A percentile compares a stretch with the other conserved stretches of the same genome.
These are phyloP conservation scores for Budorcas taxicolor DNA, from an alignment of 2,113 vertebrate genomes.

Conservation along the genomic window DNA sequence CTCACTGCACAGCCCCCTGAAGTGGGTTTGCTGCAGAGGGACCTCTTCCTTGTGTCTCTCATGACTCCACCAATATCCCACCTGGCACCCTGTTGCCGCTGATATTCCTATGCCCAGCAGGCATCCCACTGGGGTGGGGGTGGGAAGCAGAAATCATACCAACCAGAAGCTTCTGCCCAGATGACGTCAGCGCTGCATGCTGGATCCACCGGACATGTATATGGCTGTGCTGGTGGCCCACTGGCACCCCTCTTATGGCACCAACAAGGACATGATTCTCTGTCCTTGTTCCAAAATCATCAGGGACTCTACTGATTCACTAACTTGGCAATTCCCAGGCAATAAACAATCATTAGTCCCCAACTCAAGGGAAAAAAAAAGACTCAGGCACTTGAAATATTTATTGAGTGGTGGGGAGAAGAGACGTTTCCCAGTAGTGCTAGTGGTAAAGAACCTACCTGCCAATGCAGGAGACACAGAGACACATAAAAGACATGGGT, in stretches of 20 bases:
- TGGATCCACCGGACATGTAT: background rate
- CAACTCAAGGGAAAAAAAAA: background rate
- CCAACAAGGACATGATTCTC: background rate
- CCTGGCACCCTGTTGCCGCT: background rate
- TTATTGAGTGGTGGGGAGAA: background rate
- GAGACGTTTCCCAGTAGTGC: rapidly evolving
- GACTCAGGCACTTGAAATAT: background rate
- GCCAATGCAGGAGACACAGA: background rate
- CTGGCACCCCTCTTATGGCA: background rate
- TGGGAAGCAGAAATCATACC: background rate
- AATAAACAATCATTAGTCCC: background rate
- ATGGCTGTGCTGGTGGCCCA: background rate
- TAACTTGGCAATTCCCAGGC: background rate
- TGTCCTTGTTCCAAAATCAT: background rate
- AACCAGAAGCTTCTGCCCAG: background rate
- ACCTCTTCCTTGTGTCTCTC: background rate
- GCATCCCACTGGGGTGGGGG: background rate
- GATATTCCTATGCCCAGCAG: background rate
- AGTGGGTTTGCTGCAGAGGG: background rate
- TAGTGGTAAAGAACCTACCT: background rate
- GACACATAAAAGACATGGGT: background rate
- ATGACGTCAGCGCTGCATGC: rapidly evolving
- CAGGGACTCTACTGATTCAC: background rate
- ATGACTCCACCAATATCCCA: background rate
- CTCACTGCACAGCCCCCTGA: background rate